These are phyloP conservation scores for Lasioglossum malachurum DNA, from an alignment of 2,888 invertebrate species.

Conservation along the genomic window DNA sequence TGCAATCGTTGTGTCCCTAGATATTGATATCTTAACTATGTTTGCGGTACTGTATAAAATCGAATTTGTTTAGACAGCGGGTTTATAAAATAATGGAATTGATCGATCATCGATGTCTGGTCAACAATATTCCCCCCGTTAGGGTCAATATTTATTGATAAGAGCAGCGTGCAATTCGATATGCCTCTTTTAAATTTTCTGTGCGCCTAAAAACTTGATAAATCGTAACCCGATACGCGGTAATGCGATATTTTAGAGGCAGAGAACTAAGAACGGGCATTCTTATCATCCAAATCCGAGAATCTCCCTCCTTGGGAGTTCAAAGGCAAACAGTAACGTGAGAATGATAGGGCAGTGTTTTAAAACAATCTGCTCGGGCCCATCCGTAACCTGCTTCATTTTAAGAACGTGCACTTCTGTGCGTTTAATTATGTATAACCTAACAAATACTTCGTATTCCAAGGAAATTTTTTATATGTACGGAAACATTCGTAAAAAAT, in stretches of 20 bases:
- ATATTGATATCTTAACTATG: neutral
- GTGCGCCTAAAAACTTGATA: slow-evolving; percentile 71
- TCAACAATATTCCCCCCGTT: slow-evolving; percentile 8
- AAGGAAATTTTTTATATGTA: too few species aligned
- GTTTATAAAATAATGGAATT: neutral
- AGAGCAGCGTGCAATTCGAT: slow-evolving; percentile 64
- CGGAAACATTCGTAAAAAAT: too few species aligned
- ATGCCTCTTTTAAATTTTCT: slow-evolving; percentile 68
- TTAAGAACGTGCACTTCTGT: neutral
- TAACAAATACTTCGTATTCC: too few species aligned
- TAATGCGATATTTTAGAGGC: slow-evolving; percentile 70
- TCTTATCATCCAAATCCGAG: slow-evolving; percentile 73
- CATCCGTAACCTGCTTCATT: slow-evolving; percentile 42
- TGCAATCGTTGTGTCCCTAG: neutral
- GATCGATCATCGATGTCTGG: slow-evolving; percentile 10
- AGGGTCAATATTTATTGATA: slow-evolving; percentile 65
- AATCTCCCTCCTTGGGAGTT: slow-evolving; percentile 62
- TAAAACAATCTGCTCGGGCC: slow-evolving; percentile 64
- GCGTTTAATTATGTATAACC: neutral
- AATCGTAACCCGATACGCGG: slow-evolving; percentile 68
- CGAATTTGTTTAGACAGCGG: neutral
- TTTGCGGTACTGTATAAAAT: neutral
- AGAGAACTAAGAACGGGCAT: slow-evolving; percentile 69
- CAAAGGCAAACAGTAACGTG: slow-evolving; percentile 71
- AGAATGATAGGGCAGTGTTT: slow-evolving; percentile 70